Base-by-base conservation (phyloP, 2,113 vertebrate genomes). In the Solea senegalensis region DNA sequence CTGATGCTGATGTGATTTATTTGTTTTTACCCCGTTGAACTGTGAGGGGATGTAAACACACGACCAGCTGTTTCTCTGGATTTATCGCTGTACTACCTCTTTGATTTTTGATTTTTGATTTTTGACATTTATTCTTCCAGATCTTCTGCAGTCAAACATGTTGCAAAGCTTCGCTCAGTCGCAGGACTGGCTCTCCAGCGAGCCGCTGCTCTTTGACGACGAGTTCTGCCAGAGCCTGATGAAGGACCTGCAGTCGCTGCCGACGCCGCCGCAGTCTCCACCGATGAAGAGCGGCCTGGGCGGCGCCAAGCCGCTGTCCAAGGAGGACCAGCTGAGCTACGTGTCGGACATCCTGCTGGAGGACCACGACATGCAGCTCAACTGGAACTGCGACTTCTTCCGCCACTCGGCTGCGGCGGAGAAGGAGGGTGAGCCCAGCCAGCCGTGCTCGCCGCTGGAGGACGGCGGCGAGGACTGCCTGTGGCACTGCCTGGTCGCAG, bases 181-280 rank as follows among this genome's bases (percentile, higher is more conserved):
- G 2, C 91, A 89, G 41, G 90, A 93, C 60, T 94, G 93, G 94
- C 61, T 93, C 13, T 89, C 84, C 67, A 71, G 90, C 0, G 94
- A 95, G 77, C 94, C 93, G 53, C 84, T 94, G 78, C 86, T 95
- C 15, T 93, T 94, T 39, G 93, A 94, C 0, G 92, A 95, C 0
- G 94, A 94, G 51, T 92, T 94, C 69, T 94, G 89, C 55, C 84
- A 90, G 75, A 91, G 69, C 43, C 54, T 95, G 65, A 90, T 95
- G 84, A 93, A 92, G 68, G 91, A 94, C 70, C 80, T 95, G 7
- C 92, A 94, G 84, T 81, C 81, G 3, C 65, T 94, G 28, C 93
- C 92, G 5, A 92, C 93, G 0, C 93, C 94, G 2, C 93, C 94
- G 0, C 93, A 92, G 77, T 93, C 91, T 0, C 94, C 94, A 0